Evolutionary conservation across 2,888 invertebrate species (phyloP).

Genomic region (Platerodrilus igneus): DNA sequence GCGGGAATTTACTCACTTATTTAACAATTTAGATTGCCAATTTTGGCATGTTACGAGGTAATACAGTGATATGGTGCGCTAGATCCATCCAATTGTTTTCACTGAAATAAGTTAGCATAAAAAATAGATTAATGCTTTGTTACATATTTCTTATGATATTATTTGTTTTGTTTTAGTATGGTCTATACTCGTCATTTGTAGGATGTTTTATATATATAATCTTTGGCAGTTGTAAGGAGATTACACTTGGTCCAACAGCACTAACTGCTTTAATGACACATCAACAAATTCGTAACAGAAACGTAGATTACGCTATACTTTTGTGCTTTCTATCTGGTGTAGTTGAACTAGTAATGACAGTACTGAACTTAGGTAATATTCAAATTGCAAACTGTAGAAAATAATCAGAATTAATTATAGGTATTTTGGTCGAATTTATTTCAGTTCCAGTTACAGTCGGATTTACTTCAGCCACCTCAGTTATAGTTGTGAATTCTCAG

Average conservation of each 20-base stretch:
- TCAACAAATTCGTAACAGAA: conserved; percentile 66
- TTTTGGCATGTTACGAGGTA: too few species aligned
- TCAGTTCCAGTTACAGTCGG: conserved; percentile 86
- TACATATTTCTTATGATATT: too few species aligned
- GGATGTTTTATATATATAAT: conserved; percentile 89
- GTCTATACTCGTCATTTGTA: conserved; percentile 90
- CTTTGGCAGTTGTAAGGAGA: conserved; percentile 84
- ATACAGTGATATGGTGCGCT: too few species aligned
- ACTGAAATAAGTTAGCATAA: too few species aligned
- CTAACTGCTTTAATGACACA: conserved; percentile 88
- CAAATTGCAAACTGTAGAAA: not conserved
- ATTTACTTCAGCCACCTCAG: conserved; percentile 87
- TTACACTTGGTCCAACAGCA: conserved; percentile 90
- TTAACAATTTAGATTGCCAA: too few species aligned
- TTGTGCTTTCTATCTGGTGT: conserved; percentile 79
- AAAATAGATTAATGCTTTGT: too few species aligned
- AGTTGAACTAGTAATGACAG: conserved; percentile 76
- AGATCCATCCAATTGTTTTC: too few species aligned
- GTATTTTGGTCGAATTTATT: conserved; percentile 84
- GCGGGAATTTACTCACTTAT: too few species aligned
- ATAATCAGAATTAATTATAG: conserved; percentile 46
- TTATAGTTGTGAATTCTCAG: conserved; percentile 84
- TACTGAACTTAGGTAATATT: conserved; percentile 70
- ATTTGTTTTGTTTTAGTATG: conserved; percentile 61
- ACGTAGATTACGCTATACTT: conserved; percentile 73